Evolutionary conservation across 2,113 vertebrate species (phyloP), one percentile per base, ranked within the genome.

Genomic region (Epinephelus moara): DNA sequence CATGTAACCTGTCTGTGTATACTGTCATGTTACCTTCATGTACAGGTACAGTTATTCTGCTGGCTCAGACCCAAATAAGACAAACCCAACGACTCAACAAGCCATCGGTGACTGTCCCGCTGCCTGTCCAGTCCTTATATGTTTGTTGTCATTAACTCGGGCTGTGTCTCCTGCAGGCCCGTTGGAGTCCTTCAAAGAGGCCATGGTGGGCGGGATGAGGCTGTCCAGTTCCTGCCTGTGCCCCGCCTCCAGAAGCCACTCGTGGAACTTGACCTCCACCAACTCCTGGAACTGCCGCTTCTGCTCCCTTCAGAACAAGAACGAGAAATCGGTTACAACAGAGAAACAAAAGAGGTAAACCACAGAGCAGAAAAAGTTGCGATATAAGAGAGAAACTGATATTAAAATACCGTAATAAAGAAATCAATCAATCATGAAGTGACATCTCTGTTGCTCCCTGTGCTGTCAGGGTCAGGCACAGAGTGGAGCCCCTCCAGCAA

Each of bases 181-280:
- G 4, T 72, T 21, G 1, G 61, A 53, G 76, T 84, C 84, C 30
- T 74, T 72, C n/a, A 80, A 3, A 10, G 30, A 19, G 79, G 86
- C 23, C 2, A 87, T 3, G 0, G 66, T 8, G 15, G 95, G 85
- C 1, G 96, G 96, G 25, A 97, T 94, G 0, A 99, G 96, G 89
- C 96, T 98, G 90, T 99, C 97, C 73, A 99, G 94, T 85, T 99
- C 97, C 80, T 97, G 96, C 8, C 94, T 89, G 89, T 97, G 96
- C 40, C 97, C 97, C 0, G 96, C 97, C 55, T 96, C 90, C 64
- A 96, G 81, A 52, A 99, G 92, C 98, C 98, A 99, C 64, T 98
- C 96, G 0, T 97, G 97, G 91, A 99, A 99, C 85, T 97, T 97
- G 59, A 95, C 92, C 84, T 98, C 97, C 75, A 99, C 97, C 81